Evolutionary conservation across 2,888 invertebrate species (phyloP).

Genomic region (Agonopterix heracliana): DNA sequence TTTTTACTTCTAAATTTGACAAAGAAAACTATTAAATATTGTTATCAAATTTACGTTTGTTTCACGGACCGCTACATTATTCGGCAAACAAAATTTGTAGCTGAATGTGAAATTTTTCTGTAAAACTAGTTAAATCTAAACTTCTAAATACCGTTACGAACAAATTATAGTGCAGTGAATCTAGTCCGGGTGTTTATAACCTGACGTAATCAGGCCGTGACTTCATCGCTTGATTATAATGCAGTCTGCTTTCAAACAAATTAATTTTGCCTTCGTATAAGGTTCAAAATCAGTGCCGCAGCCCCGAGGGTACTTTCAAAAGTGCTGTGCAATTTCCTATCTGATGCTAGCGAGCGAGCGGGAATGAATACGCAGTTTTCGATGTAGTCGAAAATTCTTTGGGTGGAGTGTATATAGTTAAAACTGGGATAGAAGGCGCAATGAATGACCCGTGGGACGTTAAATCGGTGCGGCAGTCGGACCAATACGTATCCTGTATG

Average conservation of each 20-base stretch:
- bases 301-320: conserved; percentile 19
- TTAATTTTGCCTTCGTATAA: conserved; percentile 32
- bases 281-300: conserved; percentile 22
- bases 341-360: conserved; percentile 14
- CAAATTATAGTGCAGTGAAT: conserved; percentile 16
- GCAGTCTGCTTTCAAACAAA: conserved; percentile 36
- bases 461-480: conserved; percentile 54
- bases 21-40: background rate
- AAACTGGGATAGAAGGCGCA: conserved; percentile 14
- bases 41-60: conserved; percentile 16
- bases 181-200: conserved; percentile 14
- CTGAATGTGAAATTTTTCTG: conserved; percentile 3
- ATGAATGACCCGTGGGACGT: conserved; percentile 73
- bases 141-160: conserved; percentile 5
- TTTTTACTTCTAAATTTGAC: background rate
- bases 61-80: conserved; percentile 9
- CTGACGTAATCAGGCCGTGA: conserved; percentile 68
- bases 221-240: conserved; percentile 46
- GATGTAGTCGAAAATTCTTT: conserved; percentile 9
- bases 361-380: conserved; percentile 10
- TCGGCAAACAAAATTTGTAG: conserved; percentile 9
- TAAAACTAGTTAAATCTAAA: background rate
- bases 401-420: conserved; percentile 10
- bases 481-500: conserved; percentile 80
- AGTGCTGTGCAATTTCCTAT: conserved; percentile 28